Evolutionary conservation across 2,888 invertebrate genomes (phyloP).

Genomic region (Arctia plantaginis): DNA sequence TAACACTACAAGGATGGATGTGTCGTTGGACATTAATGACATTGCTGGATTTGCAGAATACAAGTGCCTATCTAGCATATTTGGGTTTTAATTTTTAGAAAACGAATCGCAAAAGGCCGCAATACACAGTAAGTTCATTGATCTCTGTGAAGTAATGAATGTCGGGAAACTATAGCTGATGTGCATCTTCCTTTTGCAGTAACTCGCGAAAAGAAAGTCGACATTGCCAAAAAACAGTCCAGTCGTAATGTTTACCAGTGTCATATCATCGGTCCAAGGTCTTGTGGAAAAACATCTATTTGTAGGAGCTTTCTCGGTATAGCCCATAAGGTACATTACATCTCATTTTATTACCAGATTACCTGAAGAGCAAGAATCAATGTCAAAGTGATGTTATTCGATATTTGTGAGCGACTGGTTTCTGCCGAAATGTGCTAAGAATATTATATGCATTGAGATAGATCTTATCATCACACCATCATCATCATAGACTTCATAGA

Average conservation of each 20-base stretch:
- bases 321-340: constrained; percentile 89
- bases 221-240: constrained; percentile 97
- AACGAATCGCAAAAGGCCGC: constrained; percentile 95
- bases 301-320: constrained; percentile 96
- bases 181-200: constrained; percentile 80
- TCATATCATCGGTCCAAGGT: constrained; percentile 97
- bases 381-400: too few species aligned
- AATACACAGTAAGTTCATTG: constrained; percentile 88
- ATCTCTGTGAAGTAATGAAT: not conserved
- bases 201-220: constrained; percentile 97
- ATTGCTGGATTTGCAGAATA: constrained; percentile 94
- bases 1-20: constrained; percentile 96
- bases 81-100: constrained; percentile 95
- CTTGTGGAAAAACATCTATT: constrained; percentile 97
- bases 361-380: not conserved
- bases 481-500: too few species aligned
- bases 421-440: not conserved
- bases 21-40: constrained; percentile 98
- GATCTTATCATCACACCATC: too few species aligned
- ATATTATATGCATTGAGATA: not conserved
- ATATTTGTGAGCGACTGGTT: too few species aligned
- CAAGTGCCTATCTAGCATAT: constrained; percentile 98
- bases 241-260: constrained; percentile 98
- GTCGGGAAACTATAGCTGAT: not conserved
- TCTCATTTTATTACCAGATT: not conserved